phyloP scores from a whole-genome alignment of 2,113 vertebrate genomes.

The Odobenus rosmarus region DNA sequence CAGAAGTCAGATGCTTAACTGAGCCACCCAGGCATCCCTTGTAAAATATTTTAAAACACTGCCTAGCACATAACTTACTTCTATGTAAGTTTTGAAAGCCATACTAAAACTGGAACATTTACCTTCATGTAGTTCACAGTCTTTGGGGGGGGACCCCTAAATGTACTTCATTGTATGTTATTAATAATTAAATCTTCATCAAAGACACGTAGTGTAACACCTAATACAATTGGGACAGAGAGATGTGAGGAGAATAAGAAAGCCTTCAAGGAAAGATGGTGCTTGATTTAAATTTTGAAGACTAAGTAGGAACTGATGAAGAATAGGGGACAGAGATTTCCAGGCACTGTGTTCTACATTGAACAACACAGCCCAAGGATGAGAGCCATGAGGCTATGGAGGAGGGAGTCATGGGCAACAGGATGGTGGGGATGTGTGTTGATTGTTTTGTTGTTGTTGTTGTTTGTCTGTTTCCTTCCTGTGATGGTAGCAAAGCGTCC shows the following conservation, averaged over 20 bases:
- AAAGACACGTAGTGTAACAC: background rate
- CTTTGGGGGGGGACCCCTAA: background rate
- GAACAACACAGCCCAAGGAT: background rate
- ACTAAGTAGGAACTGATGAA: background rate
- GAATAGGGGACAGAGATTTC: background rate
- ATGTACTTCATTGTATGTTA: background rate
- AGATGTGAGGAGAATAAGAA: background rate
- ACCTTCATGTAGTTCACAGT: background rate
- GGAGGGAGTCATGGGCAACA: background rate
- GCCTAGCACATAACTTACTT: background rate
- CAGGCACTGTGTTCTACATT: background rate
- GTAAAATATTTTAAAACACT: background rate
- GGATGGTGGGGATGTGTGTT: background rate
- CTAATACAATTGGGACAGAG: background rate
- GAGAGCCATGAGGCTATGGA: background rate
- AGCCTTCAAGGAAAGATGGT: background rate
- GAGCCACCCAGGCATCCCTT: background rate
- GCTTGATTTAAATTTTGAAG: background rate
- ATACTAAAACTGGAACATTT: background rate
- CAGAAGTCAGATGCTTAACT: background rate
- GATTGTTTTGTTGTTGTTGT: background rate
- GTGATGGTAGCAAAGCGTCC: background rate
- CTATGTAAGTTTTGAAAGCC: background rate
- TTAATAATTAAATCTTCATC: background rate
- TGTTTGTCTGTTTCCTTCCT: background rate